These are phyloP conservation scores for Haplotaxodon microlepis DNA, from an alignment of 2,113 vertebrate genomes.

Conservation along the genomic window DNA sequence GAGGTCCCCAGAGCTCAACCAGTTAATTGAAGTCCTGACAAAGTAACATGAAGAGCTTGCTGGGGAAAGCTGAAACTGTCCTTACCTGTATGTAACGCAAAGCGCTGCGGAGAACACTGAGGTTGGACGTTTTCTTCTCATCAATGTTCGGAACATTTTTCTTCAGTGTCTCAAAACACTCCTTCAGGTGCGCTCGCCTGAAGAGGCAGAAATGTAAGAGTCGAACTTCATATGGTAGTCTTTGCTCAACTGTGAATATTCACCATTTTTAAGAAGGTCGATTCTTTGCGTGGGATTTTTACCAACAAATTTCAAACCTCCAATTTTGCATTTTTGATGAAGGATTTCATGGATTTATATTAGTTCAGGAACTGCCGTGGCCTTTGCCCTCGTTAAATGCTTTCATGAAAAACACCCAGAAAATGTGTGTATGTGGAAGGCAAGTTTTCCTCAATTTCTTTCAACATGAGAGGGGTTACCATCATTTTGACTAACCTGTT, in stretches of 20 bases:
- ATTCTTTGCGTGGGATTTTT: neutral
- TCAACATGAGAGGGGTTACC: neutral
- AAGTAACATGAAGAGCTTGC: neutral
- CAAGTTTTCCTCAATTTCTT: neutral
- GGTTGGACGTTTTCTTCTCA: slow-evolving; percentile 98
- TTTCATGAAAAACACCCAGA: neutral
- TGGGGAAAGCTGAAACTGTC: neutral
- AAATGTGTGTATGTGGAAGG: neutral
- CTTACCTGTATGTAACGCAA: slow-evolving; percentile 96
- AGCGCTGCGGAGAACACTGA: slow-evolving; percentile 93
- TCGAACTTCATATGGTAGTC: neutral
- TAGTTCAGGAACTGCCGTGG: neutral
- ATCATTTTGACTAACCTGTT: slow-evolving; percentile 84
- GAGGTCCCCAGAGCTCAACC: neutral
- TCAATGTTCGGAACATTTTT: slow-evolving; percentile 96
- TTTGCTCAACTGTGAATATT: neutral
- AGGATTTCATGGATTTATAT: neutral
- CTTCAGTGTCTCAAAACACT: slow-evolving; percentile 97
- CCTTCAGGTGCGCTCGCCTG: slow-evolving; percentile 96
- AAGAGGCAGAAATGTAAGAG: neutral
- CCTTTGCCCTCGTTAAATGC: neutral
- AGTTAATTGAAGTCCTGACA: neutral
- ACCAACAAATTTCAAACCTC: neutral
- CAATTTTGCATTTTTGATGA: neutral
- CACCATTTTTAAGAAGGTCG: neutral